A percentile compares a stretch with the other conserved stretches of the same genome.
These are phyloP conservation scores for Rhogogaster chlorosoma DNA, from an alignment of 2,888 invertebrate genomes.

Conservation along the genomic window DNA sequence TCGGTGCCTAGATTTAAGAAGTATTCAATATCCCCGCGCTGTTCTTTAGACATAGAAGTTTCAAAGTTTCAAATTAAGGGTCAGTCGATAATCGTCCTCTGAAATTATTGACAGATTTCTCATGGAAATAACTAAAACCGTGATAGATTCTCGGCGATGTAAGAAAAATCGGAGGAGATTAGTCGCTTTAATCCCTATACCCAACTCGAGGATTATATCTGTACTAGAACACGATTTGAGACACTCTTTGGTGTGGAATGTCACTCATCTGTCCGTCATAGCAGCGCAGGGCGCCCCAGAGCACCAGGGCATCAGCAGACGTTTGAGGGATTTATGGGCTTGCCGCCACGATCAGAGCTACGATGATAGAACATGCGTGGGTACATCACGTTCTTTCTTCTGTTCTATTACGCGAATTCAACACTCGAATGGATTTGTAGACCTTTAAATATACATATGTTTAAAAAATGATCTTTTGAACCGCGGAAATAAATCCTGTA, in stretches of 20 bases:
- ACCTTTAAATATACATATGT: no score
- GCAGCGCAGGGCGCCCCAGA: slow-evolving; percentile 72
- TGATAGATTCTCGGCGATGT: neutral
- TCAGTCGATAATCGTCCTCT: no score
- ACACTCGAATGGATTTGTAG: neutral
- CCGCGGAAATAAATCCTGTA: no score
- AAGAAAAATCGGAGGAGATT: neutral
- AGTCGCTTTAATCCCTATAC: neutral
- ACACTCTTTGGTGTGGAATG: slow-evolving; percentile 58
- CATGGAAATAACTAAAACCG: neutral
- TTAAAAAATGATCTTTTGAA: no score
- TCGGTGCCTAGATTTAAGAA: neutral
- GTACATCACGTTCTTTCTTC: neutral
- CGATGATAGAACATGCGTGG: neutral
- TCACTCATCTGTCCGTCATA: slow-evolving; percentile 77
- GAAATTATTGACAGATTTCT: neutral
- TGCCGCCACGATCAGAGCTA: slow-evolving; percentile 61
- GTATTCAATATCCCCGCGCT: neutral
- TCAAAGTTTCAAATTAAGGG: neutral
- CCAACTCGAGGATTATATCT: neutral
- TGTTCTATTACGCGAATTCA: neutral
- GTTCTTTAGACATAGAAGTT: neutral
- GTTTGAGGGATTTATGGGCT: slow-evolving; percentile 76
- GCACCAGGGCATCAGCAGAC: slow-evolving; percentile 76
- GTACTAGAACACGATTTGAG: neutral